Evolutionary conservation across 2,797 vertebrate genomes (phyloP).

Genomic region (Ambastaia sidthimunki): DNA sequence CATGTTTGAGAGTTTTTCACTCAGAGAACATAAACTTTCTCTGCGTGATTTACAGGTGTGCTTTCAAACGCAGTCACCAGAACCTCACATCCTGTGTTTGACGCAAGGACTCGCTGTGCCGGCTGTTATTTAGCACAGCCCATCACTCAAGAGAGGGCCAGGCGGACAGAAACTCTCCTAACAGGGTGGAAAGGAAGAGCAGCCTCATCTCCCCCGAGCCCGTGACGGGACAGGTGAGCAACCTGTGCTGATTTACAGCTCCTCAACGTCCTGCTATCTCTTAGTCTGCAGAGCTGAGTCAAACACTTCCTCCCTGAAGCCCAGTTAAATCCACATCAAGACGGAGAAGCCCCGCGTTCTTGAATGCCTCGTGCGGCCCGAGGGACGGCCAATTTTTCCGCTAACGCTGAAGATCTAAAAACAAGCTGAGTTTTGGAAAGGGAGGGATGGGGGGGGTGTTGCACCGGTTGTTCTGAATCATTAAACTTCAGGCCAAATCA

Average conservation of each 20-base stretch:
- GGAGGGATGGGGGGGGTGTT: slow-evolving; percentile 5
- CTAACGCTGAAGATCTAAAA: slow-evolving; percentile 47
- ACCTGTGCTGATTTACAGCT: slow-evolving; percentile 63
- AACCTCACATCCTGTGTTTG: slow-evolving; percentile 24
- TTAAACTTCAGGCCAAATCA: slow-evolving; percentile 34
- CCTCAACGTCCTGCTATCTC: slow-evolving; percentile 55
- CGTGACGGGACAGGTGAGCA: slow-evolving; percentile 60
- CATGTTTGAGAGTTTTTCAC: slow-evolving; percentile 41
- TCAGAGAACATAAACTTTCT: slow-evolving; percentile 39
- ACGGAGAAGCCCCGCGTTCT: slow-evolving; percentile 50
- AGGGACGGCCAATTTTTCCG: slow-evolving; percentile 7
- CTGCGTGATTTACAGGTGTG: slow-evolving; percentile 47
- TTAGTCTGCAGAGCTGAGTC: slow-evolving; percentile 57
- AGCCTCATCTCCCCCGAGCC: slow-evolving; percentile 38
- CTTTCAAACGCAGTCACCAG: slow-evolving; percentile 31
- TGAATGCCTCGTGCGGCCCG: slow-evolving; percentile 46
- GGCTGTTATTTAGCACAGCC: slow-evolving; percentile 40
- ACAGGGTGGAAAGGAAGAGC: slow-evolving; percentile 38
- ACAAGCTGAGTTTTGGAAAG: slow-evolving; percentile 41
- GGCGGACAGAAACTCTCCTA: slow-evolving; percentile 32
- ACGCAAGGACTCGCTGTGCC: slow-evolving; percentile 5
- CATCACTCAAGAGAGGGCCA: slow-evolving; percentile 37
- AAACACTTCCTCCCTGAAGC: slow-evolving; percentile 66
- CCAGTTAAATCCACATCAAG: slow-evolving; percentile 65
- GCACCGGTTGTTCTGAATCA: slow-evolving; percentile 15